These are phyloP conservation scores for Kudoa iwatai DNA, from an alignment of 30 jellyfish, hydroid and myxozoan genomes.

Conservation along the genomic window DNA sequence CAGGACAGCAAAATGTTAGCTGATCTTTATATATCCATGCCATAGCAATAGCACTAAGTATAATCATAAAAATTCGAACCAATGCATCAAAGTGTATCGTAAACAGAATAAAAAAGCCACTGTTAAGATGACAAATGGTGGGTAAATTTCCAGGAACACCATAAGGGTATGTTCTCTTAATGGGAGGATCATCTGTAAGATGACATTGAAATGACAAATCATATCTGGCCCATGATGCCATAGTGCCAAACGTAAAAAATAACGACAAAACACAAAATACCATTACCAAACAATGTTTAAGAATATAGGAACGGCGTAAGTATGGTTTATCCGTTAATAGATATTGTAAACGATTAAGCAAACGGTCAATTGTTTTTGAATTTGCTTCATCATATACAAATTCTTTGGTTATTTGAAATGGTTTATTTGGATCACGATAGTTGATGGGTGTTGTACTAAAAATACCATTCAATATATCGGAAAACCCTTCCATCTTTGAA, in stretches of 20 bases:
- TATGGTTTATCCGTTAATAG: constrained; percentile 16
- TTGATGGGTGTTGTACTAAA: constrained; percentile 10
- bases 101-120: constrained; percentile 15
- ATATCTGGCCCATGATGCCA: constrained; percentile 1
- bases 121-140: constrained; percentile 17
- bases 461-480: constrained; percentile 13
- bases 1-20: too few species aligned
- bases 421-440: constrained; percentile 30
- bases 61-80: constrained; percentile 3
- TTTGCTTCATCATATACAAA: constrained; percentile 10
- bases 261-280: constrained; percentile 3
- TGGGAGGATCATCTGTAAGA: neutral
- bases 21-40: constrained; percentile 8
- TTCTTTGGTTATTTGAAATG: constrained; percentile 40
- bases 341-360: constrained; percentile 8
- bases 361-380: constrained; percentile 10
- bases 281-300: constrained; percentile 1
- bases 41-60: constrained; percentile 9
- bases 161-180: neutral
- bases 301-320: constrained; percentile 8
- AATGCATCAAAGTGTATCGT: constrained; percentile 5
- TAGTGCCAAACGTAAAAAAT: constrained; percentile 4
- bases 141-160: too few species aligned
- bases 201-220: neutral
- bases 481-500: constrained; percentile 29